Evolutionary conservation across 2,888 invertebrate species (phyloP), one percentile per base, ranked within the genome.

Genomic region (Leptopterna dolabrata): DNA sequence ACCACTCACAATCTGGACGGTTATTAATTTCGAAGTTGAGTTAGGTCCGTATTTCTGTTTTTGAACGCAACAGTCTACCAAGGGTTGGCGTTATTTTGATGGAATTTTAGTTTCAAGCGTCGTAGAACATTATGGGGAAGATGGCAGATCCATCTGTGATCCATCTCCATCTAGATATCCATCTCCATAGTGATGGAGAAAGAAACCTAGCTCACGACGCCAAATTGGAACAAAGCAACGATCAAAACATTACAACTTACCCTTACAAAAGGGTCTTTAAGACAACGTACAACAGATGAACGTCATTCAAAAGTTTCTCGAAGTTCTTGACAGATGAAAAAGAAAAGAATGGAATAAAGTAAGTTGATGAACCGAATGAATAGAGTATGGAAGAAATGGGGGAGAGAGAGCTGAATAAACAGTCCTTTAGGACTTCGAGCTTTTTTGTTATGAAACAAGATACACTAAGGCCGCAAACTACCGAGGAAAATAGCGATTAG

Each of bases 391-490:
- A 13, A 13, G 47, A 16, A 63, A 9, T 13, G 63, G 24, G 63
- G 24, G 63, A 63, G 24, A 24, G 24, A 63, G 7, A 19, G 6
- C 63, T 63, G 63, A 63, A 63, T 63, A 63, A 63, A 63, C 63
- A 63, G 63, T 63, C 24, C 27, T 63, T 24, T 63, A 24, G 63
- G 63, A 24, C 63, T 63, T 63, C 9, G 63, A 63, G 24, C 78
- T 78, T 78, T 78, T 45, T 45, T 78, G 78, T 78, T 78, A 45
- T 78, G 78, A 78, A 78, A 78, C 78, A 45, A 78, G 45, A 78
- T 24, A 45, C 41, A 45, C 14, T 78, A 19, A 78, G 24, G 78
- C 78, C 78, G 78, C 78, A 41, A 78, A 78, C 78, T 43, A 45
- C 78, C 45, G 45, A 45, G 78, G 45, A 45, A 78, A 78, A 78